A percentile compares a stretch with the other conserved stretches of the same genome.
Evolutionary conservation across 23 tunicate genomes (phyloP).

Genomic region (Diplosoma virens): DNA sequence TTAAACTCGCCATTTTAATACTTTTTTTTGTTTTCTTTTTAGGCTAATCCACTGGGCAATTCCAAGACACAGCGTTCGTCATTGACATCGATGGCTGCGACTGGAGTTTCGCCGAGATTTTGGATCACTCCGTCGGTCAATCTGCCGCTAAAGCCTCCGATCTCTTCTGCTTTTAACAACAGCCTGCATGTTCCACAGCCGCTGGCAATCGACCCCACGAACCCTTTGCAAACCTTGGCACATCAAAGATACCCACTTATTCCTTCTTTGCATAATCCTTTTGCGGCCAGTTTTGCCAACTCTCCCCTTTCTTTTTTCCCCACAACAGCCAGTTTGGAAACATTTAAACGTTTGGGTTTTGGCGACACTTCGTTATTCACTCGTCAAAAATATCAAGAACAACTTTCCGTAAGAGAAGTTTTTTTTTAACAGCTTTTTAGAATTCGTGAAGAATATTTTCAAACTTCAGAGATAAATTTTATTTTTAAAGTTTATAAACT

Average conservation of each 20-base stretch:
- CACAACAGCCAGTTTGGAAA: background rate
- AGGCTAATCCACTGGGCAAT: background rate
- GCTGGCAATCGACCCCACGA: background rate
- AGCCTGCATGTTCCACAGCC: background rate
- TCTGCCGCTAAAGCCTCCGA: slow-evolving; percentile 27
- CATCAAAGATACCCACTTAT: slow-evolving; percentile 28
- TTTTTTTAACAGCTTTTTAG: background rate
- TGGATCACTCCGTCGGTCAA: slow-evolving; percentile 35
- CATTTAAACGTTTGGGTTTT: background rate
- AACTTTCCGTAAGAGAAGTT: slow-evolving; percentile 2
- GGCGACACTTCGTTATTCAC: slow-evolving; percentile 1
- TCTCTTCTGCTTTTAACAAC: slow-evolving; percentile 3
- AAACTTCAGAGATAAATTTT: background rate
- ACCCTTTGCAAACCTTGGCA: background rate
- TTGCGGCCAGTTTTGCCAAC: background rate
- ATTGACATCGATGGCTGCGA: background rate
- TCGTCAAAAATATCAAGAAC: slow-evolving; percentile 37
- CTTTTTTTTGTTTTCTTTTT: slow-evolving; percentile 3
- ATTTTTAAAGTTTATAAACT: background rate
- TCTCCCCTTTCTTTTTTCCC: slow-evolving; percentile 9
- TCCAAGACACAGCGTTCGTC: slow-evolving; percentile 7
- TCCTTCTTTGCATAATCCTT: slow-evolving; percentile 27
- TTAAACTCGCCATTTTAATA: background rate
- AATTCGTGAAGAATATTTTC: background rate
- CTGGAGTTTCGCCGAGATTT: slow-evolving; percentile 34